phyloP scores from a whole-genome alignment of 1,140 invertebrate genomes.

The Pseudomyrmex concolor region DNA sequence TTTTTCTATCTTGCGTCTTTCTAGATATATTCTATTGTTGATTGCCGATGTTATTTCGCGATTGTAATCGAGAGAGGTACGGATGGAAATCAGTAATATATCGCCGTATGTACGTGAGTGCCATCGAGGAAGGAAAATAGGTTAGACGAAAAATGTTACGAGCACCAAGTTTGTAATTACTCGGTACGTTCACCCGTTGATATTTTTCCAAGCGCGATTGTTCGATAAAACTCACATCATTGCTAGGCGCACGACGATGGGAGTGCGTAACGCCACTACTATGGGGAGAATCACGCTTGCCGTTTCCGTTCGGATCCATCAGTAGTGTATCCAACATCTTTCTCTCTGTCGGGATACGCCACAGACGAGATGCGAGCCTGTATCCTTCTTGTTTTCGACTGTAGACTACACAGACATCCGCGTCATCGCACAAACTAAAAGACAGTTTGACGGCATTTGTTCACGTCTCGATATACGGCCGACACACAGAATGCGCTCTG shows the following conservation, averaged over 20 bases:
- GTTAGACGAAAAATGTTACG: not conserved
- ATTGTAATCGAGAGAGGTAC: no score
- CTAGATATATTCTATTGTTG: no score
- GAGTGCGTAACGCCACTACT: slow-evolving; percentile 79
- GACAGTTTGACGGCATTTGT: slow-evolving; percentile 16
- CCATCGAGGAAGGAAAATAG: not conserved
- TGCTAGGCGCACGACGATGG: slow-evolving; percentile 85
- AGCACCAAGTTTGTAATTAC: not conserved
- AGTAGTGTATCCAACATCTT: slow-evolving; percentile 66
- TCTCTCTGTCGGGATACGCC: slow-evolving; percentile 6
- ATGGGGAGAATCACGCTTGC: slow-evolving; percentile 80
- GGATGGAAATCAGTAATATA: not conserved
- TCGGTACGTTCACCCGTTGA: not conserved
- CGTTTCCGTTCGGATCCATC: slow-evolving; percentile 85
- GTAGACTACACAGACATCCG: not conserved
- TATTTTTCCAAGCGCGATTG: slow-evolving; percentile 5
- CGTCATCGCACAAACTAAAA: not conserved
- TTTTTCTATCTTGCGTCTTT: not conserved
- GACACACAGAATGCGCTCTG: slow-evolving; percentile 11
- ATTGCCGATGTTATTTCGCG: no score
- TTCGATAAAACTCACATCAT: slow-evolving; percentile 84
- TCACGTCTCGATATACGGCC: not conserved
- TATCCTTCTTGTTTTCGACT: not conserved
- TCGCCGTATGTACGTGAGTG: not conserved
- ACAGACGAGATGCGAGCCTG: no score